Evolutionary conservation across 2,797 vertebrate species (phyloP).

Genomic region (Molossus alvarezi): DNA sequence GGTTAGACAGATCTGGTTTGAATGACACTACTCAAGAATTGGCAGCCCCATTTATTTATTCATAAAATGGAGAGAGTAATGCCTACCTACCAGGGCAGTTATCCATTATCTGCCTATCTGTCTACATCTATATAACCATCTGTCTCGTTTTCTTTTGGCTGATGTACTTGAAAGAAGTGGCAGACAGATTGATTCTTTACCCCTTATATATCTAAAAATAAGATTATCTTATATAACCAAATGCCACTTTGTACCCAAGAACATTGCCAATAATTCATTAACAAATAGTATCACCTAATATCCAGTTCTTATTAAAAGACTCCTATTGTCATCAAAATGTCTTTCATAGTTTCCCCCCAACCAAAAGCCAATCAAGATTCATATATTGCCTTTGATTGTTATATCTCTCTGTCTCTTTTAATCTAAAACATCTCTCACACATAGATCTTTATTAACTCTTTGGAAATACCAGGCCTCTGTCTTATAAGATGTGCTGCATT

Average conservation of each 20-base stretch:
- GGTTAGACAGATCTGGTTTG: not conserved
- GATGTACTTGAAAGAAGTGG: slow-evolving; percentile 47
- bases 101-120: not conserved
- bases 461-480: not conserved
- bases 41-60: not conserved
- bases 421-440: not conserved
- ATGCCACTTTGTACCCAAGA: not conserved
- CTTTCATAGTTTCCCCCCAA: not conserved
- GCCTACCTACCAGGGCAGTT: not conserved
- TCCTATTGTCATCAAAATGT: not conserved
- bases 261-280: slow-evolving; percentile 3
- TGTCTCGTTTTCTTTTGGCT: not conserved
- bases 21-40: not conserved
- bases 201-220: not conserved
- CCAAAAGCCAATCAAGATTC: not conserved
- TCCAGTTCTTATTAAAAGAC: not conserved
- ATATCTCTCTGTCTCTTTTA: not conserved
- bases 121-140: not conserved
- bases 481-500: not conserved
- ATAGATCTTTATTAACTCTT: not conserved
- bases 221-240: slow-evolving; percentile 38
- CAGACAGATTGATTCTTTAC: slow-evolving; percentile 22
- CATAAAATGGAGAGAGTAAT: not conserved
- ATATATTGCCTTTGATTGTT: not conserved
- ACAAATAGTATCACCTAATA: not conserved